A percentile compares a stretch with the other conserved stretches of the same genome.
Conservation (phyloP, 2,113 vertebrate species). For the Eleginops maclovinus region DNA sequence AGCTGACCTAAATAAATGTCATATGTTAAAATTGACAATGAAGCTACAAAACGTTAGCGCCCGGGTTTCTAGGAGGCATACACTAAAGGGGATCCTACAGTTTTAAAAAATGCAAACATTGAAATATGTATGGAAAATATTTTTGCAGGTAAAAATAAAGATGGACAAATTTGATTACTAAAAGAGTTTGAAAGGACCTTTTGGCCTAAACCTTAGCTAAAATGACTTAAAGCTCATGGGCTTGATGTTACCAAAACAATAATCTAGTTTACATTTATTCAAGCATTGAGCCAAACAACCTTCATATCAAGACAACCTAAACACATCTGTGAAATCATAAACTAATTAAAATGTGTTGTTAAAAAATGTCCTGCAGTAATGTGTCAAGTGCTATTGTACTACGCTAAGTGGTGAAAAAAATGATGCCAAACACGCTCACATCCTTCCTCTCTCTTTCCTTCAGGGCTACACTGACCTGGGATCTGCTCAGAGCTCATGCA, state of each 20-base stretch:
- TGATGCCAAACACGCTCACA: not conserved
- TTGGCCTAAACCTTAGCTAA: not conserved
- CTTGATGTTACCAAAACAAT: not conserved
- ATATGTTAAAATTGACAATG: not conserved
- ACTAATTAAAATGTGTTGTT: not conserved
- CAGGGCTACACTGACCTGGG: constrained; percentile 63
- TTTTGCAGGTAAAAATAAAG: too few species aligned
- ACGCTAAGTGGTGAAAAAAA: not conserved
- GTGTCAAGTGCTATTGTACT: not conserved
- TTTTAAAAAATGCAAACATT: too few species aligned
- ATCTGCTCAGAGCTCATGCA: constrained; percentile 66
- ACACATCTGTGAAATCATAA: not conserved
- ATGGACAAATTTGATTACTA: too few species aligned
- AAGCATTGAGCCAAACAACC: not conserved
- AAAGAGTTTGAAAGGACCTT: not conserved
- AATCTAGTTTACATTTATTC: not conserved
- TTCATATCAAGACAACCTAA: not conserved
- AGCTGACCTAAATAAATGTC: not conserved
- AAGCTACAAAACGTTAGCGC: not conserved
- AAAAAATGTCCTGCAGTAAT: not conserved
- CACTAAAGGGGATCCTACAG: too few species aligned
- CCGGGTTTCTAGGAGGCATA: too few species aligned
- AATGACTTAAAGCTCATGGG: not conserved
- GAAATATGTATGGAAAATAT: too few species aligned
- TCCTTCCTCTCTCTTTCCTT: constrained; percentile 5